Base-by-base conservation (phyloP, 1,140 invertebrate genomes). In the Bombyx mandarina region DNA sequence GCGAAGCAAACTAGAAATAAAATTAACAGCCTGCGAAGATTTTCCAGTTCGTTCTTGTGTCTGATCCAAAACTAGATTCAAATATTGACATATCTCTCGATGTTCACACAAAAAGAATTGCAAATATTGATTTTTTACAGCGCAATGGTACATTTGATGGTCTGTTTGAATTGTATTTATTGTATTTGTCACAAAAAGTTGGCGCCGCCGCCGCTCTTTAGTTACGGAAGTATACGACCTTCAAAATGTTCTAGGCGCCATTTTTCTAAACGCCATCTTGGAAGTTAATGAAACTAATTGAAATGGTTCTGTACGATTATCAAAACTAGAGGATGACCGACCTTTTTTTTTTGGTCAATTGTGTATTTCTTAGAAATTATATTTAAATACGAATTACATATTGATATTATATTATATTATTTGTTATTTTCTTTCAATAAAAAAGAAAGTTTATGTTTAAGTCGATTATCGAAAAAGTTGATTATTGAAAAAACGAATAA, bases 211-310 rank as follows among this genome's bases (percentile, higher is more conserved):
- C 3, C 7, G 50, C 42, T 12, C 9, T 45, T 44, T 45, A 56
- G 35, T 56, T 56, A 54, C 61, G 57, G 57, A 58, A 62, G 61
- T 56, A 48, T 51, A 7, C 47, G 61, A 51, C 61, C 61, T 63
- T 63, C 61, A 59, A 63, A 57, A 46, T 51, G 53, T n/a, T 44
- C 12, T 12, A 12, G 53, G 7, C n/a, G 52, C 52, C 52, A 44
- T 9, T 51, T 22, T 9, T 51, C 42, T 51, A 35, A 35, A 35
- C 52, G 52, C 43, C 52, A 12, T 8, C 35, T 51, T 51, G 50
- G 26, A 53, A 43, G 43, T 12, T n/a, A 53, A 53, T 44, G 43
- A 53, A 53, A 53, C 35, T 35, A 51, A 51, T 26, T n/a, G 10
- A 26, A 35, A 26, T 10, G 42, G 42, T 35, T 8, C 8, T 12